Evolutionary conservation across 2,888 invertebrate genomes (phyloP).

Genomic region (Cryptosula pallasiana): DNA sequence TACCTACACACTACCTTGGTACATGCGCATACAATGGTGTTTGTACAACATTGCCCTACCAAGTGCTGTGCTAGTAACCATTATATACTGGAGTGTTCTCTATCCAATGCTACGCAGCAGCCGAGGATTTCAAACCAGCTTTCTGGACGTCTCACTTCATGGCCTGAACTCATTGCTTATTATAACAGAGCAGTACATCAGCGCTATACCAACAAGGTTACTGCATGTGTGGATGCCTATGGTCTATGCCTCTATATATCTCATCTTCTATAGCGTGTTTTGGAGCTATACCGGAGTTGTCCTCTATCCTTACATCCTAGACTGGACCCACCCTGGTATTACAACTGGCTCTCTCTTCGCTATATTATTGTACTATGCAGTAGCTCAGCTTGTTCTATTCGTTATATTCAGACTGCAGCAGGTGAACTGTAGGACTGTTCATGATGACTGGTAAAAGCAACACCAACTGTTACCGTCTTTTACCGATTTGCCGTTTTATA

Average conservation of each 20-base stretch:
- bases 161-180: constrained; percentile 40
- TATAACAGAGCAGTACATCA: constrained; percentile 36
- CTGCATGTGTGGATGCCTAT: constrained; percentile 39
- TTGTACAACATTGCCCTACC: constrained; percentile 34
- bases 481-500: too few species aligned
- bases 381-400: not conserved
- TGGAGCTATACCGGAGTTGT: constrained; percentile 38
- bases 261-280: constrained; percentile 39
- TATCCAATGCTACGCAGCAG: constrained; percentile 32
- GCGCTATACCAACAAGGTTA: constrained; percentile 38
- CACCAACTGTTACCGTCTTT: too few species aligned
- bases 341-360: not conserved
- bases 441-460: not conserved
- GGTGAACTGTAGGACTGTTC: not conserved
- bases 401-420: not conserved
- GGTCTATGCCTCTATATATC: constrained; percentile 37
- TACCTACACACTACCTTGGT: constrained; percentile 35
- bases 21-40: constrained; percentile 38
- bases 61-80: constrained; percentile 38
- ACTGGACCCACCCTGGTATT: constrained; percentile 36
- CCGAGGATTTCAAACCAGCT: constrained; percentile 15
- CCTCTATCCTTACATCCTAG: constrained; percentile 42
- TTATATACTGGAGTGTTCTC: constrained; percentile 39
- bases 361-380: not conserved
- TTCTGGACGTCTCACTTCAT: constrained; percentile 40